These are phyloP conservation scores for Virgularia gustaviana DNA, from an alignment of 92 coral and sea anemone genomes.

Conservation along the genomic window DNA sequence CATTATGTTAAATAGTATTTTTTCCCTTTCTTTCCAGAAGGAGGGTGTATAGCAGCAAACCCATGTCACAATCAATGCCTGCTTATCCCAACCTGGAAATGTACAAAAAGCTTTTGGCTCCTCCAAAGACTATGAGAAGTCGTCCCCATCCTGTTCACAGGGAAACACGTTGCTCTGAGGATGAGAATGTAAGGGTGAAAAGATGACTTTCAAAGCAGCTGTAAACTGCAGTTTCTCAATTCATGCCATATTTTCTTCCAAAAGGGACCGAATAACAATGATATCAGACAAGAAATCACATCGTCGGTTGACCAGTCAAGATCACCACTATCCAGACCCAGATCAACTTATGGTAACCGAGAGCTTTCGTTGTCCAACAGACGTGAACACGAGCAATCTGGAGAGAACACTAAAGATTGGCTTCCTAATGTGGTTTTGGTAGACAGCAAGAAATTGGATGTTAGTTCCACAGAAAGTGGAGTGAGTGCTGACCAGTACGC, in stretches of 20 bases:
- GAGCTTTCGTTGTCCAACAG: conserved; percentile 51
- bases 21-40: no score
- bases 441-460: conserved; percentile 41
- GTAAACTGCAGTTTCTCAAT: no score
- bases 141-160: neutral
- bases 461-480: conserved; percentile 47
- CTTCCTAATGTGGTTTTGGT: conserved; percentile 47
- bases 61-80: conserved; percentile 17
- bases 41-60: no score
- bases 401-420: conserved; percentile 51
- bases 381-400: conserved; percentile 14
- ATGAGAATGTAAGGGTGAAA: neutral
- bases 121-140: conserved; percentile 3
- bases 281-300: no score
- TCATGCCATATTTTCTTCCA: no score
- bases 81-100: conserved; percentile 19
- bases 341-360: conserved; percentile 83
- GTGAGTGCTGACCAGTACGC: conserved; percentile 75
- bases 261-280: no score
- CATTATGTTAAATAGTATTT: no score
- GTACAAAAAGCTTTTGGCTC: conserved; percentile 12
- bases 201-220: no score
- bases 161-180: neutral
- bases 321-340: conserved; percentile 51
- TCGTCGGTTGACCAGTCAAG: no score